Evolutionary conservation across 2,113 vertebrate species (phyloP), one percentile per base, ranked within the genome.

Genomic region (Marcusenius ussheri): DNA sequence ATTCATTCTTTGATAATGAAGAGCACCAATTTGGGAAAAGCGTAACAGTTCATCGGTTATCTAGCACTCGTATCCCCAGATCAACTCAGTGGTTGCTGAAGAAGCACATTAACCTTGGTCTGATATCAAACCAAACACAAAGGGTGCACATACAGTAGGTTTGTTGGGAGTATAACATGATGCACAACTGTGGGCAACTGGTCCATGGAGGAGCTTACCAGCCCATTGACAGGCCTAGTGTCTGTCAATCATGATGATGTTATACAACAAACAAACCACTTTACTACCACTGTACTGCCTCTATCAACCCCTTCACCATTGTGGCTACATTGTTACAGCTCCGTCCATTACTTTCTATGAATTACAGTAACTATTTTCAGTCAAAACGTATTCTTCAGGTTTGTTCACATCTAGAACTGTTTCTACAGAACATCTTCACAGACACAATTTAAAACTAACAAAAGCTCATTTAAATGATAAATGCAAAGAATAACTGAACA

Each of bases 11-110:
- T 66, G n/a, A 31, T 27, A 27, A 77, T 39, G 15, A 39, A 19
- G 31, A 39, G 35, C 35, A 77, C 31, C 35, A 77, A 4, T 19
- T 35, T 74, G 66, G 10, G 10, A 31, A 74, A 74, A 35, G 24
- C n/a, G 1, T 77, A 15, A 17, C 13, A 42, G 35, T 80, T 42
- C 15, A 80, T 10, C 15, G 42, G 13, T 39, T 39, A 42, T 80
- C 35, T 80, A 42, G 74, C 15, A 42, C 74, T 15, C 17, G 15
- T 1, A 27, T 80, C 66, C 31, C 70, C 88, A 89, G 19, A n/a
- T 89, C 9, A 84, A 80, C 74, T 47, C 74, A 83, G 49, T 83
- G 47, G 24, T 83, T 74, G 66, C 88, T n/a, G 70, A 17, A 89
- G 15, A 53, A 35, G 24, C 27, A 80, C 19, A 31, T 10, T 77